phyloP scores from a whole-genome alignment of 2,113 vertebrate species.

The Coregonus clupeaformis region DNA sequence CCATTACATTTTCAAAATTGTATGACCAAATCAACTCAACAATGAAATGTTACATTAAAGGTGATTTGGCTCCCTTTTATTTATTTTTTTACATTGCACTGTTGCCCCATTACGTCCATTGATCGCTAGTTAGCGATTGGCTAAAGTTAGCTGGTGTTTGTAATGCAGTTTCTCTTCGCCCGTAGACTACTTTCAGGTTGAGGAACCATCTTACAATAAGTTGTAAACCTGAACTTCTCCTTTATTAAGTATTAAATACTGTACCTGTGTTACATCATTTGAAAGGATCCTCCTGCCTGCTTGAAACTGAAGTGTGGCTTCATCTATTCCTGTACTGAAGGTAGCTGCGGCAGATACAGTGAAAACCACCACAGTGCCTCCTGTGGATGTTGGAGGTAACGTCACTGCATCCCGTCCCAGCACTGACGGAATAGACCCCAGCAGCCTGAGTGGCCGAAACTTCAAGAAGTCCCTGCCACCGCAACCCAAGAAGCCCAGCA shows the following conservation, averaged over 20 bases:
- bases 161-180: too few species aligned
- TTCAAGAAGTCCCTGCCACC: constrained; percentile 63
- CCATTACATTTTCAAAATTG: not conserved
- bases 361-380: constrained; percentile 57
- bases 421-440: constrained; percentile 34
- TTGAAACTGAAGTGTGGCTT: not conserved
- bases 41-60: too few species aligned
- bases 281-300: not conserved
- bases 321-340: constrained; percentile 41
- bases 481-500: constrained; percentile 66
- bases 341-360: constrained; percentile 31
- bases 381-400: constrained; percentile 15
- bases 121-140: too few species aligned
- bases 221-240: too few species aligned
- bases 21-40: not conserved
- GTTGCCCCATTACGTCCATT: too few species aligned
- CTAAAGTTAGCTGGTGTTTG: too few species aligned
- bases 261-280: not conserved
- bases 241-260: too few species aligned
- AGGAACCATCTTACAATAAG: too few species aligned
- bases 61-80: too few species aligned
- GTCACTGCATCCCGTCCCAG: constrained; percentile 52
- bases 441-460: constrained; percentile 48
- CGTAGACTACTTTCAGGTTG: too few species aligned
- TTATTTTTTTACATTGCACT: too few species aligned